Evolutionary conservation across 2,113 vertebrate species (phyloP).

Genomic region (Hirundichthys speculiger): DNA sequence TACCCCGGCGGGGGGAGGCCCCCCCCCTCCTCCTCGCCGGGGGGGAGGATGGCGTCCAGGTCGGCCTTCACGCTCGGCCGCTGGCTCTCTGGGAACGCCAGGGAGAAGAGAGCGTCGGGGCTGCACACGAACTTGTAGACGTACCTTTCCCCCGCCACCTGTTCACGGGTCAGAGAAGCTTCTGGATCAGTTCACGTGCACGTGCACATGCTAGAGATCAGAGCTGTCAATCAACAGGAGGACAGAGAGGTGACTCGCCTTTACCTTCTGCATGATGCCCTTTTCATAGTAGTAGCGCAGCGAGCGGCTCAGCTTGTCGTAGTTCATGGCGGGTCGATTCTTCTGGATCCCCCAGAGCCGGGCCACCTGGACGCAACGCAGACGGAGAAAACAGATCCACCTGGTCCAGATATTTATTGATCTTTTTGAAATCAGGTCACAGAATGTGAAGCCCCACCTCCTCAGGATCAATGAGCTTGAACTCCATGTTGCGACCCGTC

Average conservation of each 20-base stretch:
- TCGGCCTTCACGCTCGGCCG: conserved; percentile 89
- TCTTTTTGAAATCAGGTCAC: too few relatives aligned
- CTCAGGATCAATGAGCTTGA: conserved; percentile 93
- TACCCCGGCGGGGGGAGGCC: conserved; percentile 84
- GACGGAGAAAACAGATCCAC: background rate
- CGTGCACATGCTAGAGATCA: too few relatives aligned
- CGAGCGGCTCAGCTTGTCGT: conserved; percentile 95
- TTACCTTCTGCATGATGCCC: conserved; percentile 98
- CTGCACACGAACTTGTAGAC: conserved; percentile 97
- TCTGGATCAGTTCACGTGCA: background rate
- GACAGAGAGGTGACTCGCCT: conserved; percentile 16
- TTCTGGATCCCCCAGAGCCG: conserved; percentile 97
- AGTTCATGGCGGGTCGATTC: conserved; percentile 96
- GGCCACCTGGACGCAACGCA: conserved; percentile 82
- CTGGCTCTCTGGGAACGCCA: conserved; percentile 95
- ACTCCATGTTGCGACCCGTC: conserved; percentile 96
- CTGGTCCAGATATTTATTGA: too few relatives aligned
- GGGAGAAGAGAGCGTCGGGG: conserved; percentile 93
- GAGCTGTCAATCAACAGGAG: too few relatives aligned
- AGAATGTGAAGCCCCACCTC: conserved; percentile 79
- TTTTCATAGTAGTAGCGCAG: conserved; percentile 97
- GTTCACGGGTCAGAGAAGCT: background rate
- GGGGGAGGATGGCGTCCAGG: conserved; percentile 65
- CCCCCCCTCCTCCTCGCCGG: conserved; percentile 83
- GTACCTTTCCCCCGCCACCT: conserved; percentile 95